Evolutionary conservation across 2,888 invertebrate species (phyloP).

Genomic region (Ochropleura plecta): DNA sequence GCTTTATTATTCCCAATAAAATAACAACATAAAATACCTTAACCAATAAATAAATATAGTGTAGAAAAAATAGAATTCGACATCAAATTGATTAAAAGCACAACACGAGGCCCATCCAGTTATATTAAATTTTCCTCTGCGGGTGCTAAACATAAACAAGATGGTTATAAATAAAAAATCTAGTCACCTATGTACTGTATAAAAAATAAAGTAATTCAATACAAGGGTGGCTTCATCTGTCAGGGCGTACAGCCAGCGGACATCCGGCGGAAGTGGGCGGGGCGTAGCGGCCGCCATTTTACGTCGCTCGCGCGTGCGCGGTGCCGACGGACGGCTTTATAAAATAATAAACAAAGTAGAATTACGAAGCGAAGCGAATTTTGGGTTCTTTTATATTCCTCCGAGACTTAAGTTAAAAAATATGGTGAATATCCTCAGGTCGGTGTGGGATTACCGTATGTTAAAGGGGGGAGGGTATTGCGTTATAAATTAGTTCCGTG

Average conservation of each 20-base stretch:
- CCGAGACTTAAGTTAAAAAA: constrained; percentile 49
- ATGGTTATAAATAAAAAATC: constrained; percentile 27
- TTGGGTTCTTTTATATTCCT: constrained; percentile 59
- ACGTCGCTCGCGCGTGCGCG: constrained; percentile 77
- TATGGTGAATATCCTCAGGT: constrained; percentile 43
- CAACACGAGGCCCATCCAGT: constrained; percentile 3
- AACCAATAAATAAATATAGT: constrained; percentile 1
- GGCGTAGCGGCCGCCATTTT: constrained; percentile 81
- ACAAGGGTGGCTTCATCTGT: constrained; percentile 69
- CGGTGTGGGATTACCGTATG: constrained; percentile 27
- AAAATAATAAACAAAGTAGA: constrained; percentile 71
- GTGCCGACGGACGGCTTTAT: constrained; percentile 67
- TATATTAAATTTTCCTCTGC: constrained; percentile 11
- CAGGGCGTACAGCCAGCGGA: constrained; percentile 73
- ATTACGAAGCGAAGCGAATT: constrained; percentile 65
- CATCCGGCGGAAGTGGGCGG: constrained; percentile 88
- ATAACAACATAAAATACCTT: background rate
- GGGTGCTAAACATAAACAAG: constrained; percentile 21
- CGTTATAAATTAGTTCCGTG: constrained; percentile 40
- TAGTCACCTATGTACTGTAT: constrained; percentile 32
- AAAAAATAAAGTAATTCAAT: constrained; percentile 62
- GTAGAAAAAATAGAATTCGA: background rate
- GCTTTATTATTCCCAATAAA: background rate
- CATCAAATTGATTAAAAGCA: background rate
- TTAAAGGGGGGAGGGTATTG: constrained; percentile 7